Conservation (phyloP, 2,113 vertebrate genomes). For the Phaetusa simplex region DNA sequence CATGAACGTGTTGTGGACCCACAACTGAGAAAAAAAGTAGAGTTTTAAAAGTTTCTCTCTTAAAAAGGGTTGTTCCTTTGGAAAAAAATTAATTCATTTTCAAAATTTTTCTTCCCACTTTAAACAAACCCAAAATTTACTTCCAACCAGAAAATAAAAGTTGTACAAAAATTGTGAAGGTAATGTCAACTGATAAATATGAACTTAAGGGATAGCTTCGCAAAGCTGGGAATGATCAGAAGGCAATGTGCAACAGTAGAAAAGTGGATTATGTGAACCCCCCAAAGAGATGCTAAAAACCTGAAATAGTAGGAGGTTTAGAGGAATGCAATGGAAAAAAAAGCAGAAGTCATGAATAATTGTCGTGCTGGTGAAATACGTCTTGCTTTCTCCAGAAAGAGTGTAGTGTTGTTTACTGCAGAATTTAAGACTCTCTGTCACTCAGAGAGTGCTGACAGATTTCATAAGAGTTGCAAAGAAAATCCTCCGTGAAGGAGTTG, state of each 20-base stretch:
- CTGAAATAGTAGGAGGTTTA: neutral
- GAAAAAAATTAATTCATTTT: neutral
- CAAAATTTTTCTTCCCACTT: neutral
- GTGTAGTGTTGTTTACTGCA: neutral
- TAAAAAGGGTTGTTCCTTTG: neutral
- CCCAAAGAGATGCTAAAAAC: neutral
- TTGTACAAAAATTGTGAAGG: neutral
- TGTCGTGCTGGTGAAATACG: neutral
- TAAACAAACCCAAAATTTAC: neutral
- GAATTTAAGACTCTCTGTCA: neutral
- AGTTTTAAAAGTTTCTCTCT: neutral
- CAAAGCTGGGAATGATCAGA: neutral
- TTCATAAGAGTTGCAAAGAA: neutral
- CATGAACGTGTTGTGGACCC: neutral
- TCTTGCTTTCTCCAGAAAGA: neutral
- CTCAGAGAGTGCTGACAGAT: neutral
- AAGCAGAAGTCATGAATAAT: neutral
- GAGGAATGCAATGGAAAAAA: neutral
- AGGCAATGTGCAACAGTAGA: neutral
- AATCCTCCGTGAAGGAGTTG: neutral
- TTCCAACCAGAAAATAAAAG: neutral
- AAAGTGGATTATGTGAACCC: neutral
- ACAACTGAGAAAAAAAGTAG: neutral
- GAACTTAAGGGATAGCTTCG: neutral
- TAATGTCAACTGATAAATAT: neutral